These are phyloP conservation scores for Calyptomena viridis DNA, from an alignment of 2,113 vertebrate genomes.

Conservation along the genomic window DNA sequence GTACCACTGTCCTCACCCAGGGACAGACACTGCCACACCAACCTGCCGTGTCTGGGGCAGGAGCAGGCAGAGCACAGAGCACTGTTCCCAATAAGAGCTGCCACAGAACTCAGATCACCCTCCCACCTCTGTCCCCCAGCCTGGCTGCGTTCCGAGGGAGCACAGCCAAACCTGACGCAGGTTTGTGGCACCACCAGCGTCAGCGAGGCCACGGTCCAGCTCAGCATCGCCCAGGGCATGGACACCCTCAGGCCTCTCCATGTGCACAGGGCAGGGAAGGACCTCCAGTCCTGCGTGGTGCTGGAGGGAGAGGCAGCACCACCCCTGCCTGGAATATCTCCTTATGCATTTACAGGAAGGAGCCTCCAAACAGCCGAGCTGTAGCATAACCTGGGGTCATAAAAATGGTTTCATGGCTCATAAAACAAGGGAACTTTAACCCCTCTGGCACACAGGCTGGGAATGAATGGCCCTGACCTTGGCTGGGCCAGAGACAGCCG, in stretches of 20 bases:
- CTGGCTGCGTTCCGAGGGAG: accelerated
- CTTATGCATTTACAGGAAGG: accelerated
- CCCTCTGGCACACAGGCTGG: background rate
- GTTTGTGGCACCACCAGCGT: background rate
- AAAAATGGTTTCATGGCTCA: background rate
- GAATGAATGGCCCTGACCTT: background rate
- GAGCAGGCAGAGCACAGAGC: background rate
- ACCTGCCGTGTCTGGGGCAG: accelerated
- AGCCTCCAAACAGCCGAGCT: background rate
- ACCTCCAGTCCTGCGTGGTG: no score
- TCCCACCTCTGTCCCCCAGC: background rate
- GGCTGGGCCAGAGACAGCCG: background rate
- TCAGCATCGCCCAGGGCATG: accelerated
- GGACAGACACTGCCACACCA: background rate
- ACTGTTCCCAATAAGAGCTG: accelerated
- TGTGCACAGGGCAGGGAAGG: background rate
- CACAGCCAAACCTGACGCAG: background rate
- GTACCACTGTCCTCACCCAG: accelerated
- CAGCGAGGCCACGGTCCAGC: background rate
- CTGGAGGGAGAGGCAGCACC: accelerated
- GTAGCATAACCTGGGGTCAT: background rate
- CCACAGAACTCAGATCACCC: background rate
- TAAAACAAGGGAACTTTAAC: slow-evolving; percentile 39
- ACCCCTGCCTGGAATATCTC: background rate
- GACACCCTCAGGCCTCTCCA: background rate